These are phyloP conservation scores for Cyclura pinguis DNA, from an alignment of 2,797 vertebrate species.

Conservation along the genomic window DNA sequence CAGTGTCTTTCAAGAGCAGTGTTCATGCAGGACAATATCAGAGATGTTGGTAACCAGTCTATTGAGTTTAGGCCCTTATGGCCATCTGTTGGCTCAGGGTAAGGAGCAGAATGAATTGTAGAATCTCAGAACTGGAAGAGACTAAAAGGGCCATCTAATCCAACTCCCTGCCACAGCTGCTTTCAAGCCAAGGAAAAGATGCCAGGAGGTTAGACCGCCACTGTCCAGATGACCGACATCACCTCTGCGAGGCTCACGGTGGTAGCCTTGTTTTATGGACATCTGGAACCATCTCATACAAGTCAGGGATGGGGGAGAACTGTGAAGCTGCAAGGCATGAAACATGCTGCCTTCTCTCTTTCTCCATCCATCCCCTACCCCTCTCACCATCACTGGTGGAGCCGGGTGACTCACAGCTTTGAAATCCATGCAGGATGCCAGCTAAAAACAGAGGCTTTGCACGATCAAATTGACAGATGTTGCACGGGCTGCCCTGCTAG, in stretches of 20 bases:
- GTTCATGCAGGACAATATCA: conserved; percentile 77
- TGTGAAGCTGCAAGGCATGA: neutral
- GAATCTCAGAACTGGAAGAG: no score
- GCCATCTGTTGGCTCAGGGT: conserved; percentile 29
- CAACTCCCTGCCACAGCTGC: no score
- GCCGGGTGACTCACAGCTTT: conserved; percentile 78
- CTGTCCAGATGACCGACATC: no score
- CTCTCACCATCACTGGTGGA: conserved; percentile 36
- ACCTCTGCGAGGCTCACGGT: no score
- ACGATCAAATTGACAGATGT: conserved; percentile 84
- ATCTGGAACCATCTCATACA: no score
- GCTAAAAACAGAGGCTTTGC: conserved; percentile 80
- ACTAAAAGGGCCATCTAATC: no score
- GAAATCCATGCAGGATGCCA: conserved; percentile 80
- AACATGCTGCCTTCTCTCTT: neutral
- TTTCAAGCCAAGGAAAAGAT: no score
- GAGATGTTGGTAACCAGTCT: conserved; percentile 72
- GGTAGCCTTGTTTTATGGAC: no score
- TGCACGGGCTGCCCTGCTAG: conserved; percentile 72
- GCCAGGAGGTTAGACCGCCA: no score
- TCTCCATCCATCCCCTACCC: neutral
- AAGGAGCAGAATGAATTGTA: neutral
- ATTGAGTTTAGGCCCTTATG: conserved; percentile 63
- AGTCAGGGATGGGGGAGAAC: neutral
- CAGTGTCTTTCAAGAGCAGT: conserved; percentile 77